Evolutionary conservation across 35 echinoderm and acorn worm species (phyloP).

Genomic region (Patiria miniata): DNA sequence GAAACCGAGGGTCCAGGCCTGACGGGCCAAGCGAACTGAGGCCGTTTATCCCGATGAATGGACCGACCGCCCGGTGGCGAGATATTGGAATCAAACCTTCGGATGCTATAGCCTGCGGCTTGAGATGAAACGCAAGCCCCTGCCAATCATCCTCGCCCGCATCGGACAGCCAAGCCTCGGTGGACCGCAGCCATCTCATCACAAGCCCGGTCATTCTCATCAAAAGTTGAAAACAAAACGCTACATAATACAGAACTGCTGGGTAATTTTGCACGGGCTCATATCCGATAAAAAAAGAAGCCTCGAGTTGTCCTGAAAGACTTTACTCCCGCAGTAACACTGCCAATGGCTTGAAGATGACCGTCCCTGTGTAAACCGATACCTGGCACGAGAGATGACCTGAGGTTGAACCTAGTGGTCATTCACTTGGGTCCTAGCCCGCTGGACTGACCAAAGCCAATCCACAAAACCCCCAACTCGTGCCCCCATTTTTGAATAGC

Average conservation of each 20-base stretch:
- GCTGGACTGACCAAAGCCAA: too few species aligned
- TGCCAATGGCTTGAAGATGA: too few species aligned
- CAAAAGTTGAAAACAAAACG: background rate
- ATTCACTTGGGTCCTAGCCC: background rate
- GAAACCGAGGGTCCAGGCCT: background rate
- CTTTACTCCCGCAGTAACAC: too few species aligned
- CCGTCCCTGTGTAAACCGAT: too few species aligned
- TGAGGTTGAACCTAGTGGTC: background rate
- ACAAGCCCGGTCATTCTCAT: background rate
- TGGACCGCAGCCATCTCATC: background rate
- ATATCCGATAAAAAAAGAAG: too few species aligned
- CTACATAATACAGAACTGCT: too few species aligned
- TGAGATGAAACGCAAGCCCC: constrained; percentile 10
- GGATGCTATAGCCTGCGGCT: constrained; percentile 14
- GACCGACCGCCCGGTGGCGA: constrained; percentile 17
- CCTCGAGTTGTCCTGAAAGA: too few species aligned
- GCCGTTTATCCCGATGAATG: constrained; percentile 27
- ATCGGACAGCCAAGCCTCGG: background rate
- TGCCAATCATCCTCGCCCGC: constrained; percentile 3
- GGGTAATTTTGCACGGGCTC: too few species aligned
- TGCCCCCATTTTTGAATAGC: background rate
- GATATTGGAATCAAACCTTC: constrained; percentile 28
- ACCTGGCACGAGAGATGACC: background rate
- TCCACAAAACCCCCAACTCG: too few species aligned
- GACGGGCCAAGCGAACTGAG: constrained; percentile 12